Evolutionary conservation across 2,797 vertebrate species (phyloP).

Genomic region (Perodicticus potto): DNA sequence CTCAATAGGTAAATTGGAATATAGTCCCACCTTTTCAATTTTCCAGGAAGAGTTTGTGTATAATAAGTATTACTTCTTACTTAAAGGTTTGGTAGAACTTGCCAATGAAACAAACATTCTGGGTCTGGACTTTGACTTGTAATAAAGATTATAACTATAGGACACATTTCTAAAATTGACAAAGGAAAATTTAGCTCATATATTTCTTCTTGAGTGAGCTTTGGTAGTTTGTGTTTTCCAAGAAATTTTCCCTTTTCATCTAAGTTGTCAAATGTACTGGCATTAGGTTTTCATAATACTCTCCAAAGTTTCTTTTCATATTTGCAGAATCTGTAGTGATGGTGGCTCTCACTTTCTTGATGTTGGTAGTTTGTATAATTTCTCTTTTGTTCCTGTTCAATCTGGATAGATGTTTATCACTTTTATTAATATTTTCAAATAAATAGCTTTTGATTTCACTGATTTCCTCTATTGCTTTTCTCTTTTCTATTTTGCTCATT

Average conservation of each 20-base stretch:
- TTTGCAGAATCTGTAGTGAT: neutral
- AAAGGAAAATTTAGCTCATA: neutral
- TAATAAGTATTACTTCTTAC: neutral
- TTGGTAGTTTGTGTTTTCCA: neutral
- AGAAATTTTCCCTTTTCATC: neutral
- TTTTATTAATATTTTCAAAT: conserved; percentile 33
- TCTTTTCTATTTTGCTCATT: conserved; percentile 24
- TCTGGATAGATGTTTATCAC: neutral
- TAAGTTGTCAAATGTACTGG: neutral
- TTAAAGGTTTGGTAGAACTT: neutral
- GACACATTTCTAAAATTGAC: neutral
- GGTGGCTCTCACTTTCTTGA: neutral
- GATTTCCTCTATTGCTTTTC: conserved; percentile 32
- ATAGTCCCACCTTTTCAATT: neutral
- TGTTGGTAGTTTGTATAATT: neutral
- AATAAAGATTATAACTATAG: neutral
- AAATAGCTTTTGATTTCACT: conserved; percentile 9
- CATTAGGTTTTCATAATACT: neutral
- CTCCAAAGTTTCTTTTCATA: neutral
- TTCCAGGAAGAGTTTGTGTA: neutral
- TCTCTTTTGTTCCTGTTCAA: neutral
- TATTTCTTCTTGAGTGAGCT: neutral
- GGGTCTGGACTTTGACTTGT: neutral
- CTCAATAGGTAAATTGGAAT: neutral
- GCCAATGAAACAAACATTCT: neutral